These are phyloP conservation scores for Ochropleura plecta DNA, from an alignment of 2,888 invertebrate species.

Conservation along the genomic window DNA sequence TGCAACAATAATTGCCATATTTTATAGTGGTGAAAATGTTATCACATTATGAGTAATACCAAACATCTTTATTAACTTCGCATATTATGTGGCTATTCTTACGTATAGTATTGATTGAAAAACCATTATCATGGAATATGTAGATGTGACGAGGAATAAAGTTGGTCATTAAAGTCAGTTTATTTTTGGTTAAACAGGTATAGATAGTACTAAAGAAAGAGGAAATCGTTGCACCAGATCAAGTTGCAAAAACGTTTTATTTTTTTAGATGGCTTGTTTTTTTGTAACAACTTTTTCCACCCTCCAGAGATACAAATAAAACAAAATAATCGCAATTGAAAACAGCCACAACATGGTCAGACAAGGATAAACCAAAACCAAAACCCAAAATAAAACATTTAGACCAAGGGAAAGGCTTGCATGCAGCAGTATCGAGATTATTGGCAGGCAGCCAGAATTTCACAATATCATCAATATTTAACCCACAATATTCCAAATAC, in stretches of 20 bases:
- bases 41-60: constrained; percentile 33
- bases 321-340: not conserved
- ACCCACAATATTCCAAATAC: constrained; percentile 42
- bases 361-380: constrained; percentile 21
- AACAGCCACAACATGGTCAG: not conserved
- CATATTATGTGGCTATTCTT: constrained; percentile 30
- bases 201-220: not conserved
- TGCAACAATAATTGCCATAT: constrained; percentile 11
- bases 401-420: constrained; percentile 39
- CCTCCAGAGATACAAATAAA: not conserved
- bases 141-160: not conserved
- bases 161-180: too few species aligned
- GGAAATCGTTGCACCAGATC: not conserved
- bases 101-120: constrained; percentile 30
- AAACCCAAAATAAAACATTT: constrained; percentile 35
- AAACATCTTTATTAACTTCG: constrained; percentile 40
- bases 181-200: not conserved
- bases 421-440: constrained; percentile 5
- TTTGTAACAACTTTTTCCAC: not conserved
- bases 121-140: constrained; percentile 15
- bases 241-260: not conserved
- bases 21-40: constrained; percentile 26
- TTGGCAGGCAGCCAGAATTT: constrained; percentile 45
- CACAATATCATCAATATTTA: constrained; percentile 50
- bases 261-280: not conserved